Percentiles rank a stretch among this genome's conserved stretches.
Evolutionary conservation across 2,797 vertebrate genomes (phyloP).

Genomic region (Lemur catta): DNA sequence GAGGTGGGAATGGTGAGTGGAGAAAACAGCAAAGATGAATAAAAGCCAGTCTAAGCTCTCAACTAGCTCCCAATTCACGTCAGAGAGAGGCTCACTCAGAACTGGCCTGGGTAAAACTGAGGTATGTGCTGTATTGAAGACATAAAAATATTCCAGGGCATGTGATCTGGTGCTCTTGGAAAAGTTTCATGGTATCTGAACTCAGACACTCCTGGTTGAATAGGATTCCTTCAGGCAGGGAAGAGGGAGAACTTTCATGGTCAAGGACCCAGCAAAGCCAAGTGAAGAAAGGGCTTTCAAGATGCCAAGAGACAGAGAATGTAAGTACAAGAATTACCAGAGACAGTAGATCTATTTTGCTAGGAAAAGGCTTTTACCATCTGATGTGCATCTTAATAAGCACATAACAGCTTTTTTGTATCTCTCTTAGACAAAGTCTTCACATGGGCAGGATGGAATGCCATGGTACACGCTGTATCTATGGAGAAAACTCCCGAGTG

Average conservation of each 20-base stretch:
- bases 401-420: not conserved
- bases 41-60: not conserved
- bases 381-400: not conserved
- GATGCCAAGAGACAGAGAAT: not conserved
- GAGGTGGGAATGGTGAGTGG: not conserved
- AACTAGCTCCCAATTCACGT: too few relatives aligned
- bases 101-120: not conserved
- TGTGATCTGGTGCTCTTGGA: not conserved
- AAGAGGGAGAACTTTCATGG: not conserved
- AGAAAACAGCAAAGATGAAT: not conserved
- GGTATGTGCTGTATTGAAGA: accelerated
- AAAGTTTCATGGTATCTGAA: not conserved
- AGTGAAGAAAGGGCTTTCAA: not conserved
- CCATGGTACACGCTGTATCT: not conserved
- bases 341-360: not conserved
- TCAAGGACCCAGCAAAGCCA: not conserved
- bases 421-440: not conserved
- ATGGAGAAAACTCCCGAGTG: not conserved
- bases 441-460: not conserved
- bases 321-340: not conserved
- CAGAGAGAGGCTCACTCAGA: not conserved
- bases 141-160: not conserved
- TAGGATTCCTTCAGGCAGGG: not conserved
- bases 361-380: not conserved
- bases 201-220: not conserved